These are phyloP conservation scores for Saccostrea glomerata DNA, from an alignment of 1,140 invertebrate genomes.

Conservation along the genomic window DNA sequence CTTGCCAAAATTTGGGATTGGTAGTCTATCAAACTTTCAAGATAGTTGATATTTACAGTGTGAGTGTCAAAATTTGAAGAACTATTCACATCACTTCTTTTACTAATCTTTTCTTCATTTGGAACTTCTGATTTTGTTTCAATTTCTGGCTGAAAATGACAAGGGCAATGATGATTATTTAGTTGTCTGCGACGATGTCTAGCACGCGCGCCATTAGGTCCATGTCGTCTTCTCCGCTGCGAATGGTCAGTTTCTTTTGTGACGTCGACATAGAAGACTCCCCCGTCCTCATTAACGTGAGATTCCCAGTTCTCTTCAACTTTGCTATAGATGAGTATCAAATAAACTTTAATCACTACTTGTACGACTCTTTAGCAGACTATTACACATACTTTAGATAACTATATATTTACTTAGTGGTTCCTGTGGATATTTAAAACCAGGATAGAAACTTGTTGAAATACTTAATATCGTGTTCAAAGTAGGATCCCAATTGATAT, in stretches of 20 bases:
- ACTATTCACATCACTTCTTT: not conserved
- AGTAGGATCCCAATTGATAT: not conserved
- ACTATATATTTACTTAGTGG: conserved; percentile 16
- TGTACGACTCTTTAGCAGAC: not conserved
- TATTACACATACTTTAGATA: not conserved
- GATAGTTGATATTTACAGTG: not conserved
- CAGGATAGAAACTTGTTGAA: not conserved
- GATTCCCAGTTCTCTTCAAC: conserved; percentile 39
- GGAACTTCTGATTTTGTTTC: not conserved
- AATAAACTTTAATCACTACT: conserved; percentile 22
- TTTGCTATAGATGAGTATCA: conserved; percentile 29
- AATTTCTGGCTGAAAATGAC: not conserved
- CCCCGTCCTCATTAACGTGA: conserved; percentile 18
- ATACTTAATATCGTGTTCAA: not conserved
- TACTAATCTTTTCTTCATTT: not conserved
- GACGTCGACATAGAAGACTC: conserved; percentile 38
- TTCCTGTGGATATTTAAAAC: not conserved
- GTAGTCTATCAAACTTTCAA: conserved; percentile 23
- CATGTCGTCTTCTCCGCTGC: not conserved
- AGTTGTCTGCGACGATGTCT: not conserved
- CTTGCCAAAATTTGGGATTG: not conserved
- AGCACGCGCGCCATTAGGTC: not conserved
- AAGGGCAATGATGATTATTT: not conserved
- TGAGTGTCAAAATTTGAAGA: not conserved
- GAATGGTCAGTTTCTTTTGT: not conserved